Conservation (phyloP, 2,888 invertebrate genomes). For the Eurytoma californica region DNA sequence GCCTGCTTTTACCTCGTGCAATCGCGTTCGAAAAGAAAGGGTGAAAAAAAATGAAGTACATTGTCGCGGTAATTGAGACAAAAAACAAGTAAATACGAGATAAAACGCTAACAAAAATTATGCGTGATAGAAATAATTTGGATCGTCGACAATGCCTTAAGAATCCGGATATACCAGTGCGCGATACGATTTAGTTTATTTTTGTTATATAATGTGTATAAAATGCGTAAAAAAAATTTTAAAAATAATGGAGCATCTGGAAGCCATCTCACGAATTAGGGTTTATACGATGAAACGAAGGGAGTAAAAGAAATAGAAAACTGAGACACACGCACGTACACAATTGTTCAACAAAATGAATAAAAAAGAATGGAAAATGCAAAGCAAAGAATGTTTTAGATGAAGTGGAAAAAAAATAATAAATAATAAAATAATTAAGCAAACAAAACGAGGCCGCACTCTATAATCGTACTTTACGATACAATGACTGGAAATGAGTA, state of each 20-base stretch:
- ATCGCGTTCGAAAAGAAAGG: slow-evolving; percentile 55
- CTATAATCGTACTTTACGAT: slow-evolving; percentile 65
- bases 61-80: slow-evolving; percentile 55
- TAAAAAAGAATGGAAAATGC: not conserved
- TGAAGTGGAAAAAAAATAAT: slow-evolving; percentile 20
- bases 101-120: slow-evolving; percentile 30
- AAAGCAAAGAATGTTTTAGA: slow-evolving; percentile 35
- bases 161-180: slow-evolving; percentile 52
- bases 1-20: slow-evolving; percentile 61
- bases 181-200: slow-evolving; percentile 60
- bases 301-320: slow-evolving; percentile 21
- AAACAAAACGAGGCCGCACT: slow-evolving; percentile 59
- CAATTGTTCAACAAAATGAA: slow-evolving; percentile 18
- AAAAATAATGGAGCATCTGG: slow-evolving; percentile 32
- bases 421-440: slow-evolving; percentile 39
- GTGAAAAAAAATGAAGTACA: slow-evolving; percentile 27
- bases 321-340: slow-evolving; percentile 35
- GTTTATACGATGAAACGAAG: slow-evolving; percentile 44
- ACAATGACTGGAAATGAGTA: slow-evolving; percentile 71
- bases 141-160: slow-evolving; percentile 60
- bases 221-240: slow-evolving; percentile 46
- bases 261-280: slow-evolving; percentile 40
- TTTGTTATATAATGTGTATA: slow-evolving; percentile 58
- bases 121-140: slow-evolving; percentile 34
- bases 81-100: slow-evolving; percentile 14